Evolutionary conservation across 2,113 vertebrate species (phyloP).

Genomic region (Alethe diademata): DNA sequence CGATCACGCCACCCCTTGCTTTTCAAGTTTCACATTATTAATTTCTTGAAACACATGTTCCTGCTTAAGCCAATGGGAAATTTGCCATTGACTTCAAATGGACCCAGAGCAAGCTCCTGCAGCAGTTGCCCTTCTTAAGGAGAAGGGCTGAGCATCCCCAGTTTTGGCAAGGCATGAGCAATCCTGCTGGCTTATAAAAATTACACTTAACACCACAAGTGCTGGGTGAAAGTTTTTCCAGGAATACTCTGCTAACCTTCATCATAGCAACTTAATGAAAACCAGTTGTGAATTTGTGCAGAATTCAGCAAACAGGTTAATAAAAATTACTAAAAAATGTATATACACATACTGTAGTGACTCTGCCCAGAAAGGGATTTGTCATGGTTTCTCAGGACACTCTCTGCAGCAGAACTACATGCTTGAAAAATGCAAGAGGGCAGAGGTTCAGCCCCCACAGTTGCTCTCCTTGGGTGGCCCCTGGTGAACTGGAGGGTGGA

Average conservation of each 20-base stretch:
- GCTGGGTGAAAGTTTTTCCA: not conserved
- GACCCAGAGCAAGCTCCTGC: not conserved
- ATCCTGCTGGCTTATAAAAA: not conserved
- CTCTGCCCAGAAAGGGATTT: not conserved
- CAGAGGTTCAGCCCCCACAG: not conserved
- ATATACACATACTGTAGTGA: not conserved
- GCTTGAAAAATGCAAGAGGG: not conserved
- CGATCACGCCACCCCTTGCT: not conserved
- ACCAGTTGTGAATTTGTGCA: not conserved
- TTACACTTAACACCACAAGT: not conserved
- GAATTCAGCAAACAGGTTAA: not conserved
- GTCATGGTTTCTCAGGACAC: not conserved
- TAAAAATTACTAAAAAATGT: not conserved
- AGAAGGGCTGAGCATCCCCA: not conserved
- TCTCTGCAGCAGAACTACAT: not conserved
- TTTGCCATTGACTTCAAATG: slow-evolving; percentile 40
- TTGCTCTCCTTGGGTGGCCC: not conserved
- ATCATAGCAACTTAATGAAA: not conserved
- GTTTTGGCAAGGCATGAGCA: not conserved
- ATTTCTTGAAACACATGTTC: slow-evolving; percentile 46
- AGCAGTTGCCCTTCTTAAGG: not conserved
- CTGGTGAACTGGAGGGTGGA: not conserved
- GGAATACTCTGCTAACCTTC: not conserved
- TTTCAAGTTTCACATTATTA: slow-evolving; percentile 14
- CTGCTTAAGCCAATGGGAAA: slow-evolving; percentile 37